Conservation (phyloP, 2,888 invertebrate genomes). For the Melanargia galathea region DNA sequence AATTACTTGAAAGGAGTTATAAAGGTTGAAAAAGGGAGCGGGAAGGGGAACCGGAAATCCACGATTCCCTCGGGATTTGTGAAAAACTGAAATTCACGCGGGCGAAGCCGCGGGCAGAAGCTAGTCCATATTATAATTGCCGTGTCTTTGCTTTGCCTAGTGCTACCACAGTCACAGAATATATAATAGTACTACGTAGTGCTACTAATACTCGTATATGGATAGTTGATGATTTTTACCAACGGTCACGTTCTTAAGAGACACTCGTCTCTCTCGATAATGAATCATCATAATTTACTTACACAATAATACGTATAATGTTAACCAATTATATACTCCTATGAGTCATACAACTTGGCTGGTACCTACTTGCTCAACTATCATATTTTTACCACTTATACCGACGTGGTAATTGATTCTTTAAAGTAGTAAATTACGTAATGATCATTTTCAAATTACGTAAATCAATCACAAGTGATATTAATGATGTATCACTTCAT, state of each 20-base stretch:
- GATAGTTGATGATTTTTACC: neutral
- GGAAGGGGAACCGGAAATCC: no score
- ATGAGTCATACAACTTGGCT: constrained; percentile 8
- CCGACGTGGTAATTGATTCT: constrained; percentile 13
- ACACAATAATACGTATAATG: neutral
- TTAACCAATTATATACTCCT: constrained; percentile 10
- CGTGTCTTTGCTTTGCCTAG: no score
- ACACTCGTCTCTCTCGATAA: neutral
- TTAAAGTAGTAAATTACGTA: constrained; percentile 12
- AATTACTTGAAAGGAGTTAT: no score
- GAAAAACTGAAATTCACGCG: no score
- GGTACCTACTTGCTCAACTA: constrained; percentile 7
- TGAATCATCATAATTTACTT: constrained; percentile 6
- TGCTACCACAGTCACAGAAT: no score
- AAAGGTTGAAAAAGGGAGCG: no score
- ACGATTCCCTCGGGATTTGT: no score
- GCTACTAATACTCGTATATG: no score
- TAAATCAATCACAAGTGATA: constrained; percentile 19
- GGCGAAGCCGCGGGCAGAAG: no score
- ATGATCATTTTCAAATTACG: constrained; percentile 12
- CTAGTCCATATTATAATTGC: no score
- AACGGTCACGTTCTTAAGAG: neutral
- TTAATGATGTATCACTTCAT: constrained; percentile 1
- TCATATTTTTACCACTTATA: constrained; percentile 1
- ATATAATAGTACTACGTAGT: no score